phyloP scores from a whole-genome alignment of 2,797 vertebrate genomes.

The Anolis apletophallus region DNA sequence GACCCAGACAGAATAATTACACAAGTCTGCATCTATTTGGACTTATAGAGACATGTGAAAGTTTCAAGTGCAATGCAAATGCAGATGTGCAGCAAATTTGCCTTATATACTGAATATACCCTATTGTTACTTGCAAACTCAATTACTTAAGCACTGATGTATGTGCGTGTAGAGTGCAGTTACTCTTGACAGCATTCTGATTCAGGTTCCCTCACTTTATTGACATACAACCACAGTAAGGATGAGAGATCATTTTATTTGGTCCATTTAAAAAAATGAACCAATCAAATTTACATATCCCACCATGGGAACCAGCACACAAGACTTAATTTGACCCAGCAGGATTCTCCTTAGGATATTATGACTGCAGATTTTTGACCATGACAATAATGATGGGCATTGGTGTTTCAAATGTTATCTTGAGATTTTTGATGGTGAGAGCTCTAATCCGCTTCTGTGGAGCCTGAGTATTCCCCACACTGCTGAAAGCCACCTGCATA shows the following conservation, averaged over 20 bases:
- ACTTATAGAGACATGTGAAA: neutral
- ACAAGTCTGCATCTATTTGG: neutral
- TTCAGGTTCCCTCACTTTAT: neutral
- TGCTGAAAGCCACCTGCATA: neutral
- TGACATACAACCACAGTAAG: neutral
- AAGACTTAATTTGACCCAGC: no score
- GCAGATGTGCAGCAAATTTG: neutral
- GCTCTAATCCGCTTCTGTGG: neutral
- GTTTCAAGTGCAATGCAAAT: neutral
- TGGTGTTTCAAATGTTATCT: neutral
- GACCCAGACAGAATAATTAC: slow-evolving; percentile 13
- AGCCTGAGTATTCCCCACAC: neutral
- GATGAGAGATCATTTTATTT: neutral
- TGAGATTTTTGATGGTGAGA: neutral
- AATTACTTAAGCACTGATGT: neutral
- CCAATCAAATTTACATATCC: neutral
- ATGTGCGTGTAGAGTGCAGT: neutral
- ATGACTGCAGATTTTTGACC: neutral
- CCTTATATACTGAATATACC: neutral
- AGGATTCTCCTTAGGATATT: no score
- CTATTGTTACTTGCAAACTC: neutral
- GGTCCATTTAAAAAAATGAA: neutral
- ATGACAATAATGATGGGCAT: neutral
- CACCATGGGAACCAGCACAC: no score
- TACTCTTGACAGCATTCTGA: neutral